Evolutionary conservation across 2,797 vertebrate genomes (phyloP).

Genomic region (Melanotaenia boesemani): DNA sequence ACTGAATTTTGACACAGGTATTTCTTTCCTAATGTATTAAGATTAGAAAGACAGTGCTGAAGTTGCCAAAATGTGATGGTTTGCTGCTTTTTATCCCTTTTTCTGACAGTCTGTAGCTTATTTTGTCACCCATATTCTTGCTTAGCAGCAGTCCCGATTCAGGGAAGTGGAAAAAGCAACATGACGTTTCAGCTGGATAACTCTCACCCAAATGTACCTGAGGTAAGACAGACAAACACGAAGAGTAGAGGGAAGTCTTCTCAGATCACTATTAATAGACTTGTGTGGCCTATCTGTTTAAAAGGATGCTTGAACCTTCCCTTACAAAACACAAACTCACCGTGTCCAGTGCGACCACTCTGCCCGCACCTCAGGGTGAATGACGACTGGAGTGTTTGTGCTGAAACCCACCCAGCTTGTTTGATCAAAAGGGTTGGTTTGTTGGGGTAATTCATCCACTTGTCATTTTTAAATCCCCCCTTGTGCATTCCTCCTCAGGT

Average conservation of each 20-base stretch:
- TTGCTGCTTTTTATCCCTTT: slow-evolving; percentile 6
- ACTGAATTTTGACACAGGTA: not conserved
- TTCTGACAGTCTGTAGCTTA: slow-evolving; percentile 15
- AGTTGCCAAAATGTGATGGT: not conserved
- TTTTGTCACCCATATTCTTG: slow-evolving; percentile 23
- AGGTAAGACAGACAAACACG: slow-evolving; percentile 58
- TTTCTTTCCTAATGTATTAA: not conserved
- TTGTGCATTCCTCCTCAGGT: slow-evolving; percentile 46
- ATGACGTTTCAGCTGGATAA: slow-evolving; percentile 25
- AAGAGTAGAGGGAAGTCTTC: slow-evolving; percentile 47
- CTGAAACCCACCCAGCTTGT: slow-evolving; percentile 49
- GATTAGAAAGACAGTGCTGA: not conserved
- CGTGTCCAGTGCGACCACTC: slow-evolving; percentile 56
- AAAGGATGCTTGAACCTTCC: slow-evolving; percentile 66
- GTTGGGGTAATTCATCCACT: slow-evolving; percentile 65
- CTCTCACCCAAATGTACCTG: slow-evolving; percentile 20
- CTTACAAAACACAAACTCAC: slow-evolving; percentile 46
- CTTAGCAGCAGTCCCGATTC: slow-evolving; percentile 25
- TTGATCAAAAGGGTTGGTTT: slow-evolving; percentile 45
- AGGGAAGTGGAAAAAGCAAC: slow-evolving; percentile 46
- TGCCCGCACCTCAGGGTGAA: slow-evolving; percentile 40
- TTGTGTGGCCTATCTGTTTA: slow-evolving; percentile 69
- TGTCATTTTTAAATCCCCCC: slow-evolving; percentile 54
- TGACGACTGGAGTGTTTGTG: slow-evolving; percentile 53
- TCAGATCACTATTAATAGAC: slow-evolving; percentile 60